A percentile compares a stretch with the other conserved stretches of the same genome.
phyloP scores from a whole-genome alignment of 2,888 invertebrate species.

The Drosophila eohydei region DNA sequence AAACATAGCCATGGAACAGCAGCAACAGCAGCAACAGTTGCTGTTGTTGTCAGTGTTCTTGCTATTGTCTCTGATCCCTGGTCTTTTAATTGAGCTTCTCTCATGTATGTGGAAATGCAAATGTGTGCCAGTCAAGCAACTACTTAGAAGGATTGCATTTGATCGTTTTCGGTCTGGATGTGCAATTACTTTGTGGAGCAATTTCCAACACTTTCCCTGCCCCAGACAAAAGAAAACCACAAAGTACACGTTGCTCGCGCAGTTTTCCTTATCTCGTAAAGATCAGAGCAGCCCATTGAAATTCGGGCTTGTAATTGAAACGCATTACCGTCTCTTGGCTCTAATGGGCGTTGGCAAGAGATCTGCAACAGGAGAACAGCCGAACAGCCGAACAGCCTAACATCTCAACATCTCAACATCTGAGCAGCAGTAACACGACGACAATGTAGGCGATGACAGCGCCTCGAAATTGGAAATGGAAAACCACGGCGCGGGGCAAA shows the following conservation, averaged over 20 bases:
- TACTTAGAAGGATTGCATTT: slow-evolving; percentile 60
- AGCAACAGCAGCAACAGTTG: slow-evolving; percentile 40
- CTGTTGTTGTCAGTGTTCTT: slow-evolving; percentile 34
- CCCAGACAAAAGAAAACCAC: slow-evolving; percentile 22
- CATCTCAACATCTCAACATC: slow-evolving; percentile 27
- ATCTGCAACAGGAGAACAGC: slow-evolving; percentile 46
- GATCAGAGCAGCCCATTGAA: slow-evolving; percentile 66
- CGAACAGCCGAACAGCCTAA: background rate
- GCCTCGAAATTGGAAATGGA: slow-evolving; percentile 56
- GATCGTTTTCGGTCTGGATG: slow-evolving; percentile 24
- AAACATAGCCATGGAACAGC: slow-evolving; percentile 49
- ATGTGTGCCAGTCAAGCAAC: slow-evolving; percentile 62
- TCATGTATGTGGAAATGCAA: slow-evolving; percentile 58
- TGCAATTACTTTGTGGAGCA: slow-evolving; percentile 70
- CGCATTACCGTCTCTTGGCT: slow-evolving; percentile 61
- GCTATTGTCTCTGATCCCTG: slow-evolving; percentile 25
- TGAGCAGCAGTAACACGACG: slow-evolving; percentile 41
- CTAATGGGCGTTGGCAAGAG: slow-evolving; percentile 70
- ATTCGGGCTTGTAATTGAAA: slow-evolving; percentile 73
- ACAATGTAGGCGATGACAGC: slow-evolving; percentile 77
- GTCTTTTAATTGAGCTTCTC: slow-evolving; percentile 71
- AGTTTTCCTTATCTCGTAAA: slow-evolving; percentile 47
- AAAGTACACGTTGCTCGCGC: slow-evolving; percentile 19
- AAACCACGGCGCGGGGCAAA: slow-evolving; percentile 21
- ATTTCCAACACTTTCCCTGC: slow-evolving; percentile 71